phyloP scores from a whole-genome alignment of 2,888 invertebrate species.

The Gymnocheta viridis region DNA sequence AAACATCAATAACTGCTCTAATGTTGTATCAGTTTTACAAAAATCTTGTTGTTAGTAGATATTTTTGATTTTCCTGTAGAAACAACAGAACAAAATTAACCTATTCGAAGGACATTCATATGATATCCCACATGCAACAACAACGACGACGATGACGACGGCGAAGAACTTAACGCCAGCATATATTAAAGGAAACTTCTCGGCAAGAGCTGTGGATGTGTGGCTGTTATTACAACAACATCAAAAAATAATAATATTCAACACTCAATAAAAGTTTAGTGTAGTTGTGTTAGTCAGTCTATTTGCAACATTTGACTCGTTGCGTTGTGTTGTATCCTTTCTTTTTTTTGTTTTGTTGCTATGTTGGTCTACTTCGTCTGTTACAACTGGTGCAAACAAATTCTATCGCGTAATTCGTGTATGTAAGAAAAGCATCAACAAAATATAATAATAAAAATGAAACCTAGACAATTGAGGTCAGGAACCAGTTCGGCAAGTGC shows the following conservation, averaged over 20 bases:
- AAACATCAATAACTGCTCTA: constrained; percentile 9
- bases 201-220: constrained; percentile 2
- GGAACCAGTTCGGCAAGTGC: background rate
- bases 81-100: constrained; percentile 15
- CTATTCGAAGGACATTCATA: constrained; percentile 74
- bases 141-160: background rate
- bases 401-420: background rate
- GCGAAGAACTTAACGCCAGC: constrained; percentile 16
- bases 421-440: background rate
- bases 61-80: background rate
- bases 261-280: constrained; percentile 56
- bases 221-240: constrained; percentile 11
- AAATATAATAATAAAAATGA: background rate
- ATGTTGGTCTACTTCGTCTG: constrained; percentile 7
- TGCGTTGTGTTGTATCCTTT: constrained; percentile 75
- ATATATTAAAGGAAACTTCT: no score
- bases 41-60: background rate
- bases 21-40: constrained; percentile 8
- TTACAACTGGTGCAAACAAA: constrained; percentile 12
- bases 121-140: constrained; percentile 36
- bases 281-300: constrained; percentile 74
- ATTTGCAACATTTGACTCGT: constrained; percentile 78
- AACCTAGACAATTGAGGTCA: background rate
- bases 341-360: background rate
- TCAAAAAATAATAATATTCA: constrained; percentile 57